Conservation (phyloP, 2,113 vertebrate genomes). For the Eolophus roseicapilla region DNA sequence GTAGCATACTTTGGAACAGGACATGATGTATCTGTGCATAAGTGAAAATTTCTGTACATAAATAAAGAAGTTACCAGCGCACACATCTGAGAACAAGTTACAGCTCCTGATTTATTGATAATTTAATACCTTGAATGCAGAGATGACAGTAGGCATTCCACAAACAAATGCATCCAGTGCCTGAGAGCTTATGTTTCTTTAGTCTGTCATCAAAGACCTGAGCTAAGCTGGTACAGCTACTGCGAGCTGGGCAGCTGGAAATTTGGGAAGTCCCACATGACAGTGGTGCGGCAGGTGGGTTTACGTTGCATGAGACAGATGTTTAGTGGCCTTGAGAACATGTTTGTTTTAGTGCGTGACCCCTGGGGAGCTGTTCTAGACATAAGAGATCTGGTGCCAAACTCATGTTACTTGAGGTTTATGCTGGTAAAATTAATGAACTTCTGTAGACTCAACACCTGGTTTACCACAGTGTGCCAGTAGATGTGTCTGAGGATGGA, state of each 20-base stretch:
- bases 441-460: not conserved
- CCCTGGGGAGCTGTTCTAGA: not conserved
- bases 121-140: not conserved
- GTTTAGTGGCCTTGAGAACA: not conserved
- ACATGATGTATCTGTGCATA: not conserved
- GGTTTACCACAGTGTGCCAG: not conserved
- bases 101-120: not conserved
- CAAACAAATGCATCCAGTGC: not conserved
- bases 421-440: not conserved
- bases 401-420: not conserved
- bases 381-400: not conserved
- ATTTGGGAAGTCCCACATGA: not conserved
- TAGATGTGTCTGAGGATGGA: not conserved
- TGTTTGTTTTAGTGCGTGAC: not conserved
- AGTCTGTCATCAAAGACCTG: not conserved
- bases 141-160: not conserved
- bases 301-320: accelerated
- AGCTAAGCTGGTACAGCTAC: not conserved
- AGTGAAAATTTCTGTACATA: not conserved
- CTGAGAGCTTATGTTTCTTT: not conserved
- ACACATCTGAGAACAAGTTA: not conserved
- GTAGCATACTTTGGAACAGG: not conserved
- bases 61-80: not conserved
- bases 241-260: not conserved
- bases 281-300: not conserved